Evolutionary conservation across 2,113 vertebrate species (phyloP), one percentile per base, ranked within the genome.

Genomic region (Clarias macrocephalus): DNA sequence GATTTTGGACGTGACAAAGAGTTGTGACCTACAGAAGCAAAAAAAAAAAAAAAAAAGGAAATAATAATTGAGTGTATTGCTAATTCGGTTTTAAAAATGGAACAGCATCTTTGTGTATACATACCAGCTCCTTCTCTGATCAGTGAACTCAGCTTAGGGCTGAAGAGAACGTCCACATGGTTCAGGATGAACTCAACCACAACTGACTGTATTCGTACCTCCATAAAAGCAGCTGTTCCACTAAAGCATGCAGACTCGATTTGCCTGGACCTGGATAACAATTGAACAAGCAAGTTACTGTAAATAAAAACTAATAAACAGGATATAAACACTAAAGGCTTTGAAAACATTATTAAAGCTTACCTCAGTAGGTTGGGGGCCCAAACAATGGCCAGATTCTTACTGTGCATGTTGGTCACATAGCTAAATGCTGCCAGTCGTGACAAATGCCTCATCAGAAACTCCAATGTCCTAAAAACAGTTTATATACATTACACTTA

Each of bases 131-230:
- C 97, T 6, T 99, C 98, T 11, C 98, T 95, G 86, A 99, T 98
- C 56, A 97, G 96, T 0, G 96, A 95, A 88, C 96, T 98, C 92
- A 99, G 96, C 88, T 98, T 99, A 88, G 96, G 92, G 83, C 97
- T 99, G 93, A 99, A 99, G 84, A 99, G 98, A 84, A 99, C 97
- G 0, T 99, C 98, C 0, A 98, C 97, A 0, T 99, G 97, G 91
- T 99, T 99, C 65, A 99, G 94, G 88, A 99, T 98, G 92, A 99
- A 99, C 87, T 99, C 98, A 84, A 99, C 98, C 7, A 99, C 98
- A 21, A 99, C 98, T 0, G 98, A 99, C 95, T 99, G 98, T 92
- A 99, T 99, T 3, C 98, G 93, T 86, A 99, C 98, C 92, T 99
- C 98, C 98, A 99, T 99, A 94, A 99, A 99, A 68, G 98, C 98